These are phyloP conservation scores for Plusia festucae DNA, from an alignment of 2,888 invertebrate genomes.

Conservation along the genomic window DNA sequence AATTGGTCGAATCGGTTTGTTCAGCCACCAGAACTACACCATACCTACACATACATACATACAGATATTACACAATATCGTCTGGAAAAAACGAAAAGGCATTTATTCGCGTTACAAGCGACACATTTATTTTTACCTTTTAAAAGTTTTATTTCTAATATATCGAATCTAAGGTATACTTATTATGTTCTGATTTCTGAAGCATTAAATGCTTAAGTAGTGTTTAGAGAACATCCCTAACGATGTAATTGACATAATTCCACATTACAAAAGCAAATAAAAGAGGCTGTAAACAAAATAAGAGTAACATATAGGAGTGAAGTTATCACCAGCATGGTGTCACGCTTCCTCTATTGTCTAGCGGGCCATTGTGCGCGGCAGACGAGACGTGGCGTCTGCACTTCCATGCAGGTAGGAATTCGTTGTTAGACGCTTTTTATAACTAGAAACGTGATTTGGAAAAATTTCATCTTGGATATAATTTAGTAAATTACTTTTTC, in stretches of 20 bases:
- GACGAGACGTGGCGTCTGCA: conserved; percentile 58
- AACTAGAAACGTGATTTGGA: conserved; percentile 48
- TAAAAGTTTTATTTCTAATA: too few relatives aligned
- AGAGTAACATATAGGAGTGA: conserved; percentile 31
- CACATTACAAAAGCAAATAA: conserved; percentile 17
- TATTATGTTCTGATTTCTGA: too few relatives aligned
- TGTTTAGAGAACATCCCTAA: not conserved
- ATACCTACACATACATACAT: too few relatives aligned
- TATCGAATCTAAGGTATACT: too few relatives aligned
- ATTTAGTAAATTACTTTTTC: not conserved
- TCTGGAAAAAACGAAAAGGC: too few relatives aligned
- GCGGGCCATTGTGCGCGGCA: conserved; percentile 47
- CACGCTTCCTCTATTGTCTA: conserved; percentile 57
- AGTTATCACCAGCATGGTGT: conserved; percentile 50
- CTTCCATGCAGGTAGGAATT: conserved; percentile 58
- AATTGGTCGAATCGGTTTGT: too few relatives aligned
- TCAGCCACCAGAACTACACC: too few relatives aligned
- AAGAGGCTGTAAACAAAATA: conserved; percentile 32
- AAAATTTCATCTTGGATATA: conserved; percentile 36
- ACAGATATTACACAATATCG: too few relatives aligned
- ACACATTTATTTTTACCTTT: too few relatives aligned
- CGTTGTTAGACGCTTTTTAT: conserved; percentile 42
- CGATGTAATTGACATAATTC: not conserved
- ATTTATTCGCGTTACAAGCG: too few relatives aligned
- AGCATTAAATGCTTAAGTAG: too few relatives aligned